A percentile compares a stretch with the other conserved stretches of the same genome.
Conservation (phyloP, 1,140 invertebrate species). For the Drosophila hydei region DNA sequence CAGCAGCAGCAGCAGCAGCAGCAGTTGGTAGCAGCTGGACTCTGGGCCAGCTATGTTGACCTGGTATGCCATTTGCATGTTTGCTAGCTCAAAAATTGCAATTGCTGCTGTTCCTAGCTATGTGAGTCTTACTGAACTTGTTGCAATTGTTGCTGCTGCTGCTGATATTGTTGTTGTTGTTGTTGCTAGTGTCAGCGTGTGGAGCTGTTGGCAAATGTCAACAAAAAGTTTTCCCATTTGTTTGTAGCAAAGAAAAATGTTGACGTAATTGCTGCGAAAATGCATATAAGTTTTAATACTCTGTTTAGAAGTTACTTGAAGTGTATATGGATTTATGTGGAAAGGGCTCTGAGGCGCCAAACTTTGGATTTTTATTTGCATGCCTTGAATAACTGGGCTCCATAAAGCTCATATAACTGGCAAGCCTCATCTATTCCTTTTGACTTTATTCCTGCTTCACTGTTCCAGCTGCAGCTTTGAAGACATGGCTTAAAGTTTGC, state of each 20-base stretch:
- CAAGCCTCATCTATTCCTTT: too few relatives aligned
- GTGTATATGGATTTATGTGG: not conserved
- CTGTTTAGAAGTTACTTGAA: not conserved
- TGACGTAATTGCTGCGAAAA: conserved; percentile 74
- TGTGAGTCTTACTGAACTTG: conserved; percentile 16
- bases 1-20: conserved; percentile 14
- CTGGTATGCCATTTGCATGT: conserved; percentile 81
- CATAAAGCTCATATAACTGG: too few relatives aligned
- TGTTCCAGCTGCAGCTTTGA: too few relatives aligned
- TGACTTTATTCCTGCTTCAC: too few relatives aligned
- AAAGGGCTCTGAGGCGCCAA: not conserved
- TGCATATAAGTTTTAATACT: conserved; percentile 51
- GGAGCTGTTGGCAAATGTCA: conserved; percentile 72
- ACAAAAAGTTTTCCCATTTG: conserved; percentile 68
- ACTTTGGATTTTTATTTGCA: too few relatives aligned
- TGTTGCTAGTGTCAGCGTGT: conserved; percentile 17
- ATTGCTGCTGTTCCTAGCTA: conserved; percentile 44
- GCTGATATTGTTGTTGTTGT: conserved; percentile 10
- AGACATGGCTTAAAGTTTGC: not conserved
- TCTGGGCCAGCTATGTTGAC: conserved; percentile 60
- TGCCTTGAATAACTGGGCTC: too few relatives aligned
- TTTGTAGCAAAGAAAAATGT: conserved; percentile 52
- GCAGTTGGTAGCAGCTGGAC: conserved; percentile 48
- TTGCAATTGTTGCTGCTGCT: not conserved
- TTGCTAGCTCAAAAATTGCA: conserved; percentile 62